A percentile compares a stretch with the other conserved stretches of the same genome.
phyloP scores from a whole-genome alignment of 2,797 vertebrate genomes.

The Paedocypris micromegethes region DNA sequence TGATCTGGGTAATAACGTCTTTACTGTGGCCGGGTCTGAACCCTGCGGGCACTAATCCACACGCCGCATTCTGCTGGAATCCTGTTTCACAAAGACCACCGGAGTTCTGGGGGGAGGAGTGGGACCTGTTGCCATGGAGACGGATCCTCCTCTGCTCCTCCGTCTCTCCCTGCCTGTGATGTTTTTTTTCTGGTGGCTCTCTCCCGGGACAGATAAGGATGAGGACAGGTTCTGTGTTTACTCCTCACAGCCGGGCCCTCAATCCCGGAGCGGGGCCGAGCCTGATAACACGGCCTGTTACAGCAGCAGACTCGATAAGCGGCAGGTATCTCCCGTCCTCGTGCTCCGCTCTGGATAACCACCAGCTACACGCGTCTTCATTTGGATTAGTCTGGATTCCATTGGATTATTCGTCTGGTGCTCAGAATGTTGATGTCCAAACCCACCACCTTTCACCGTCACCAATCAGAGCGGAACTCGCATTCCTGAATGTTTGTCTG shows the following conservation, averaged over 20 bases:
- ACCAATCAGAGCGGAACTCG: background rate
- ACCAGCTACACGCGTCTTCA: constrained; percentile 65
- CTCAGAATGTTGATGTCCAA: constrained; percentile 65
- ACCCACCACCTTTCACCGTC: constrained; percentile 28
- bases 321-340: constrained; percentile 63
- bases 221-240: constrained; percentile 73
- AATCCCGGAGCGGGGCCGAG: constrained; percentile 66
- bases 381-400: constrained; percentile 74
- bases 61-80: constrained; percentile 75
- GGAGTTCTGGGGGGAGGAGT: constrained; percentile 63
- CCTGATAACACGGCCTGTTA: constrained; percentile 66
- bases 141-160: constrained; percentile 48
- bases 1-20: constrained; percentile 80
- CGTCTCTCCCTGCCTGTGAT: constrained; percentile 14
- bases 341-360: constrained; percentile 44
- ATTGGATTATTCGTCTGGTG: constrained; percentile 54
- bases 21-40: constrained; percentile 70
- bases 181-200: constrained; percentile 38
- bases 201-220: constrained; percentile 67
- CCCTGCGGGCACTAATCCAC: constrained; percentile 73
- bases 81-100: constrained; percentile 77
- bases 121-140: constrained; percentile 71
- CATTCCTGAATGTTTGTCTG: constrained; percentile 39
- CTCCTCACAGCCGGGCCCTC: constrained; percentile 61
- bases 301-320: constrained; percentile 68